Conservation (phyloP, 2,113 vertebrate genomes). For the Aptenodytes forsteri region DNA sequence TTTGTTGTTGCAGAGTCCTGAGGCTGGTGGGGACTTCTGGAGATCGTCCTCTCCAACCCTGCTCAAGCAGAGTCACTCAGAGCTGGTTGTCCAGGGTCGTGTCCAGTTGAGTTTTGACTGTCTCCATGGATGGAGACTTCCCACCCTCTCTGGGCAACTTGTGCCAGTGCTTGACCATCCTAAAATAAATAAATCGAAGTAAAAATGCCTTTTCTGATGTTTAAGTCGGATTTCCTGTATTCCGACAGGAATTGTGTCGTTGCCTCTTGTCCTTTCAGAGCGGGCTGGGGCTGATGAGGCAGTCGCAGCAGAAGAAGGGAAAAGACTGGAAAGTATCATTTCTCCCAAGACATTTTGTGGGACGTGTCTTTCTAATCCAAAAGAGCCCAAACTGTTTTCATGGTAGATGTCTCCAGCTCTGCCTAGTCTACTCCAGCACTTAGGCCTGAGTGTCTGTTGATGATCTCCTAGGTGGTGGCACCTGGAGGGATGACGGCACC, state of each 20-base stretch:
- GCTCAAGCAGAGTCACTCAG: background rate
- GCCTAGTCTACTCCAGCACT: rapidly evolving
- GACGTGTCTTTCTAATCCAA: rapidly evolving
- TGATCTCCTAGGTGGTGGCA: background rate
- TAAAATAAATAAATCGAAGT: too few relatives aligned
- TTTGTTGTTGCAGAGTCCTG: background rate
- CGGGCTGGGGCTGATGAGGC: rapidly evolving
- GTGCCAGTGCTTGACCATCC: background rate
- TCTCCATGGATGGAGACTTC: background rate
- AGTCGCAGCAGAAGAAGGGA: background rate
- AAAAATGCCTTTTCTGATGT: background rate
- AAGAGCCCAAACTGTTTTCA: rapidly evolving
- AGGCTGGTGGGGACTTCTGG: background rate
- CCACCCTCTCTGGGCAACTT: background rate
- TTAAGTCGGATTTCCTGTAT: background rate
- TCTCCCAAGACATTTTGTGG: rapidly evolving
- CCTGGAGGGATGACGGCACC: background rate
- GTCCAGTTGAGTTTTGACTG: rapidly evolving
- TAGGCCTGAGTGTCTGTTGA: rapidly evolving
- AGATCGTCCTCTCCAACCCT: rapidly evolving
- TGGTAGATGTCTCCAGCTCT: background rate
- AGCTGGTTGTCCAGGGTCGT: rapidly evolving
- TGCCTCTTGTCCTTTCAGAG: background rate
- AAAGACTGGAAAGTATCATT: background rate
- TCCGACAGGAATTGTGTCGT: rapidly evolving